Evolutionary conservation across 2,113 vertebrate species (phyloP).

Genomic region (Oryzias woworae): DNA sequence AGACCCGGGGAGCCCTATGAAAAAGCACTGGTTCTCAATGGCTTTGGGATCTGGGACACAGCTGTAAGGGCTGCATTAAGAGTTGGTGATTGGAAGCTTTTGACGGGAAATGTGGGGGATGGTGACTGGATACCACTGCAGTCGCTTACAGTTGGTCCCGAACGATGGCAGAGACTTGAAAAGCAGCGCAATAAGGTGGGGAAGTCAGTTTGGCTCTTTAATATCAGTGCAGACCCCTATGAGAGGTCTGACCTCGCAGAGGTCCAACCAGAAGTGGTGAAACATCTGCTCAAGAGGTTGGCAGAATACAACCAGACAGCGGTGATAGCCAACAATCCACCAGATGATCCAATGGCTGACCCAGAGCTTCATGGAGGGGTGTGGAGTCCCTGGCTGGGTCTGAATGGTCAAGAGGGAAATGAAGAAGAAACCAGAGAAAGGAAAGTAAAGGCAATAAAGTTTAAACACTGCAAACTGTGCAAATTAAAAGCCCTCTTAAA

Average conservation of each 20-base stretch:
- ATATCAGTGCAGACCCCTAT: conserved; percentile 87
- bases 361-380: conserved; percentile 88
- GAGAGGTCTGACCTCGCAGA: conserved; percentile 86
- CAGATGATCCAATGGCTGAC: conserved; percentile 89
- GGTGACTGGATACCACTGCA: conserved; percentile 90
- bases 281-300: conserved; percentile 81
- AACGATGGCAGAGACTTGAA: conserved; percentile 84
- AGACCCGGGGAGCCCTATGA: conserved; percentile 84
- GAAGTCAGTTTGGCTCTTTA: conserved; percentile 93
- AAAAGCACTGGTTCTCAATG: conserved; percentile 79
- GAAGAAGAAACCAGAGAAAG: conserved; percentile 61
- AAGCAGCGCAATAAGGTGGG: conserved; percentile 77
- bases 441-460: conserved; percentile 41
- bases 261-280: conserved; percentile 83
- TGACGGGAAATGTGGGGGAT: conserved; percentile 89
- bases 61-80: conserved; percentile 88
- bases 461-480: conserved; percentile 68
- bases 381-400: conserved; percentile 90
- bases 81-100: conserved; percentile 89
- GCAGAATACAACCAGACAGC: conserved; percentile 88
- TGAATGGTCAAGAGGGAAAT: conserved; percentile 67
- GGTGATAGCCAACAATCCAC: conserved; percentile 83
- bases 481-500: conserved; percentile 73
- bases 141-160: conserved; percentile 76
- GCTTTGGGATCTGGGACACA: conserved; percentile 94